Evolutionary conservation across 1,140 invertebrate genomes (phyloP).

Genomic region (Drosophila ambigua): DNA sequence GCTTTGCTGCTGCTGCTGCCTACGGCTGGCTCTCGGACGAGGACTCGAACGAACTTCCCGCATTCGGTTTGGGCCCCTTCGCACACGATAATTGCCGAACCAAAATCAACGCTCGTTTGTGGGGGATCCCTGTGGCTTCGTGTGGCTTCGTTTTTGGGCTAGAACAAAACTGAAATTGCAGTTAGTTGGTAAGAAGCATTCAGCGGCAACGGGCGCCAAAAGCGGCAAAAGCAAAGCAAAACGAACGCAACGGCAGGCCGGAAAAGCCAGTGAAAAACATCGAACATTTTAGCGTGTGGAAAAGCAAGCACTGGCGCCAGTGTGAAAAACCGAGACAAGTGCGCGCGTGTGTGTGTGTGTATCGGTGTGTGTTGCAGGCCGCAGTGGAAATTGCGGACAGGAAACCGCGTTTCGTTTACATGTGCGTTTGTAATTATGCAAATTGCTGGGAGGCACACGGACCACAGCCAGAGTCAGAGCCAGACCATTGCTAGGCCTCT

Average conservation of each 20-base stretch:
- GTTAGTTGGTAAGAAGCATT: slow-evolving; percentile 79
- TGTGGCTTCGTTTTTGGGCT: slow-evolving; percentile 65
- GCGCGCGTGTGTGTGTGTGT: slow-evolving; percentile 16
- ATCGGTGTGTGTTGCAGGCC: slow-evolving; percentile 19
- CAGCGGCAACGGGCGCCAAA: slow-evolving; percentile 71
- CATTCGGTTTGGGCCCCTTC: slow-evolving; percentile 16
- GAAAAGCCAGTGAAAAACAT: neutral
- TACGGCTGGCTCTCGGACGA: too few relatives aligned
- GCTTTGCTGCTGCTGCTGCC: too few relatives aligned
- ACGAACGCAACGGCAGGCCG: slow-evolving; percentile 4
- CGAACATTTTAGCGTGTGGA: neutral
- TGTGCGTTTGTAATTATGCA: slow-evolving; percentile 79
- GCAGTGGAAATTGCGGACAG: slow-evolving; percentile 36
- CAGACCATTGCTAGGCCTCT: slow-evolving; percentile 7
- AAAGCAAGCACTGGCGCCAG: neutral
- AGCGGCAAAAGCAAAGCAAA: slow-evolving; percentile 52
- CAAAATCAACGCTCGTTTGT: slow-evolving; percentile 5
- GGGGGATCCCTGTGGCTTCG: slow-evolving; percentile 3
- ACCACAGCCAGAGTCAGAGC: too few relatives aligned
- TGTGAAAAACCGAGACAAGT: neutral
- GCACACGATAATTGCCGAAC: slow-evolving; percentile 12
- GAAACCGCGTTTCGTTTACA: slow-evolving; percentile 51
- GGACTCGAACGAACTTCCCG: neutral
- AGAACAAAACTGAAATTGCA: slow-evolving; percentile 75
- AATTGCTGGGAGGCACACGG: slow-evolving; percentile 50